Evolutionary conservation across 2,113 vertebrate genomes (phyloP).

Genomic region (Numida meleagris): DNA sequence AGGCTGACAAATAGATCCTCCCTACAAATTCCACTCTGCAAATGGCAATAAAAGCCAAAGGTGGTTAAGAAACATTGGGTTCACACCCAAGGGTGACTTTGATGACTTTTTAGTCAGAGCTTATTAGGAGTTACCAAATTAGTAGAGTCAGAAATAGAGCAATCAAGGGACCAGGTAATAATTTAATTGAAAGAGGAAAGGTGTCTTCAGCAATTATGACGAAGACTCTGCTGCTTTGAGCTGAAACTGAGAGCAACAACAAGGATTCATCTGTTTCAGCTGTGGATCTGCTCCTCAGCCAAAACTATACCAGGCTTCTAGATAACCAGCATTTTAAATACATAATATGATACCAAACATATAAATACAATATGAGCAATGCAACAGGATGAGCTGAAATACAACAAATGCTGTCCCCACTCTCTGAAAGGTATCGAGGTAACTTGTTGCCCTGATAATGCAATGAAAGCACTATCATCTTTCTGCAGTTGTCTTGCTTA

Average conservation of each 20-base stretch:
- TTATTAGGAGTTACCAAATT: background rate
- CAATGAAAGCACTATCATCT: background rate
- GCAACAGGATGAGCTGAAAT: background rate
- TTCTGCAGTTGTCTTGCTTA: background rate
- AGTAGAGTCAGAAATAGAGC: conserved; percentile 1
- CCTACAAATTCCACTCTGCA: background rate
- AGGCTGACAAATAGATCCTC: conserved; percentile 32
- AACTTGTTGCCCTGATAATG: background rate
- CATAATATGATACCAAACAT: background rate
- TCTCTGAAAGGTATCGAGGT: background rate
- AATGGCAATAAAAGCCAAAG: conserved; percentile 41
- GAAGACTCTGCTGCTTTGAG: background rate
- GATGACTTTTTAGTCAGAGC: conserved; percentile 21
- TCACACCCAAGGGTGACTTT: conserved; percentile 10
- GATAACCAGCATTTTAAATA: background rate
- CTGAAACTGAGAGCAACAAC: background rate
- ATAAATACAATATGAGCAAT: background rate
- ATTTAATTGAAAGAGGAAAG: conserved; percentile 10
- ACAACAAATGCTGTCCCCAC: background rate
- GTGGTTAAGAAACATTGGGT: conserved; percentile 16
- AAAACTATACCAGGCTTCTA: background rate
- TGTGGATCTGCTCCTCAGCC: background rate
- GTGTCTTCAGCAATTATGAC: background rate
- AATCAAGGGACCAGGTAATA: conserved; percentile 7
- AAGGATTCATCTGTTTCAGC: background rate